Evolutionary conservation across 2,113 vertebrate genomes (phyloP), one percentile per base, ranked within the genome.

Genomic region (Microcebus ravelobensis): DNA sequence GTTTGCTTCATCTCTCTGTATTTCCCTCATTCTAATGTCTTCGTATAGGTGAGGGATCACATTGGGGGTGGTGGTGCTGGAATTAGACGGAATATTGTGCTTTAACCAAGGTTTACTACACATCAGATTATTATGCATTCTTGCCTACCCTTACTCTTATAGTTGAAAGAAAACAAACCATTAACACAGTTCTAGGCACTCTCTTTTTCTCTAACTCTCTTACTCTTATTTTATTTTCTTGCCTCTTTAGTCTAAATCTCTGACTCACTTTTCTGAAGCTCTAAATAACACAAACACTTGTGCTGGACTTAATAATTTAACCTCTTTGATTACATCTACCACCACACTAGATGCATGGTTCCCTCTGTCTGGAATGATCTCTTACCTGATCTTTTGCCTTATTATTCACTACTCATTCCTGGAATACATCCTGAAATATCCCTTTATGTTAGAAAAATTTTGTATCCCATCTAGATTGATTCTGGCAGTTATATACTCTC

Each of bases 31-130:
- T 55, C 29, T 57, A 82, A 29, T 57, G 0, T 3, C 25, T 65
- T 83, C 29, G 17, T 5, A 42, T 50, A 50, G 12, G 2, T 34
- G 13, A 0, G 36, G 14, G 5, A 31, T 65, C 48, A 70, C 20
- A 42, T 5, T n/a, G 1, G 4, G 11, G 57, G 11, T 48, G 6
- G 6, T 0, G 5, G 50, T 1, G 14, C 10, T 88, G 34, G 31
- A 63, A 57, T 79, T 71, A 68, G 12, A 89, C 1, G 42, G 17
- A 77, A 52, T 63, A 12, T 2, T 31, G 50, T 8, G 63, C 11
- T 84, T 76, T 87, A 42, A 80, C 4, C 6, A 67, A 39, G n/a
- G 34, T 36, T 85, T 57, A 67, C 15, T 90, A 36, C 2, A 59
- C 0, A 67, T 68, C 3, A 13, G 8, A 25, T 63, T 59, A 27